A percentile compares a stretch with the other conserved stretches of the same genome.
Evolutionary conservation across 2,113 vertebrate genomes (phyloP).

Genomic region (Romanogobio albipinnatus): DNA sequence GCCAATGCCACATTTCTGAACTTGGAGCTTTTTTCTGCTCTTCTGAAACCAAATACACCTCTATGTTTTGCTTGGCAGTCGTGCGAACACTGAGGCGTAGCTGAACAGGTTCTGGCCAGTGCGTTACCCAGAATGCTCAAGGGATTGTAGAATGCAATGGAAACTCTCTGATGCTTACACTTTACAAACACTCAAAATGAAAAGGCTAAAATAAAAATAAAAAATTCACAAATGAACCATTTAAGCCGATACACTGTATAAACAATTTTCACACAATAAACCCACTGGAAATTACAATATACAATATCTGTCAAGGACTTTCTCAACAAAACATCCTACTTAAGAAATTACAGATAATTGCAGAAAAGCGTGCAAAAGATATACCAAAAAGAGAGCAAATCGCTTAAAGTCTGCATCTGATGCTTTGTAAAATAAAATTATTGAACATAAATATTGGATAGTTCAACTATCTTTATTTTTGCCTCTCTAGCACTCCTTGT

Average conservation of each 20-base stretch:
- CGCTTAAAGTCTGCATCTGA: background rate
- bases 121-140: constrained; percentile 22
- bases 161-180: constrained; percentile 6
- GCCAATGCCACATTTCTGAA: constrained; percentile 52
- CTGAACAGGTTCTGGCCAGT: constrained; percentile 65
- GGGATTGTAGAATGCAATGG: background rate
- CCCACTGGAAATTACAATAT: background rate
- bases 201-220: background rate
- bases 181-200: background rate
- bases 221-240: too few species aligned
- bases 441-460: background rate
- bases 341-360: background rate
- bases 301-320: background rate
- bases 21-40: constrained; percentile 14
- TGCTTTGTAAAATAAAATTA: background rate
- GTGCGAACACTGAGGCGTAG: constrained; percentile 52
- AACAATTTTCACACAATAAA: background rate
- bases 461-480: background rate
- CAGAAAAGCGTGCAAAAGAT: background rate
- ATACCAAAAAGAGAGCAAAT: background rate
- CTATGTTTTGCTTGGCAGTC: constrained; percentile 67
- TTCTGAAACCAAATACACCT: constrained; percentile 64
- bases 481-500: background rate
- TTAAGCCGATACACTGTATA: background rate
- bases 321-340: background rate